Conservation (phyloP, 2,113 vertebrate species). For the Actenoides lindsayi region DNA sequence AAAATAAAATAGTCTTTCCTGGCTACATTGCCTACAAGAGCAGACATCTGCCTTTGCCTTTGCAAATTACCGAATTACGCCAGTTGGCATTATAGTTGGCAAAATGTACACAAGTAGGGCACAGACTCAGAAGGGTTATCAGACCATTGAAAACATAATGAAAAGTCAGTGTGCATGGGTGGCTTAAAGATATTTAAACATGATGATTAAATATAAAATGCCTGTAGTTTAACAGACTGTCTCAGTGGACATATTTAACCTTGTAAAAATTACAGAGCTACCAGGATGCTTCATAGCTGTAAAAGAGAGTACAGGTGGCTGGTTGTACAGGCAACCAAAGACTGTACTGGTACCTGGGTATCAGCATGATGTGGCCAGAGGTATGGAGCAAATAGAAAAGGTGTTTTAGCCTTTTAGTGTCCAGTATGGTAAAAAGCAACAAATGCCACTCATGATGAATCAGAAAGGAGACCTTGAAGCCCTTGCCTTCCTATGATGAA, state of each 20-base stretch:
- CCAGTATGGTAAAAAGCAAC: background rate
- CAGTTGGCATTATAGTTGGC: constrained; percentile 22
- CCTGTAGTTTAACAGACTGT: background rate
- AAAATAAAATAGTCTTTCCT: background rate
- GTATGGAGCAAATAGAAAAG: background rate
- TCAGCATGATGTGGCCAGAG: too few relatives aligned
- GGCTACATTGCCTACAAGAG: background rate
- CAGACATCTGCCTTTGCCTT: constrained; percentile 26
- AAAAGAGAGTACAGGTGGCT: background rate
- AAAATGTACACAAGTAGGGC: background rate
- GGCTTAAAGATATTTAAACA: constrained; percentile 15
- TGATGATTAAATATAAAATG: background rate
- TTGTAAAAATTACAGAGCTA: background rate
- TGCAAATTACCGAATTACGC: background rate
- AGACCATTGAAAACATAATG: background rate
- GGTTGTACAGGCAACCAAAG: background rate
- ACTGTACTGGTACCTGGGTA: background rate
- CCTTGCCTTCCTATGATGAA: too few relatives aligned
- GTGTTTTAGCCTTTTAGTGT: background rate
- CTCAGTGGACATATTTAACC: background rate
- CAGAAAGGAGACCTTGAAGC: background rate
- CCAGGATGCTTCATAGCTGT: background rate
- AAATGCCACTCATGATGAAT: background rate
- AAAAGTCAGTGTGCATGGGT: background rate
- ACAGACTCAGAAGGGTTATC: background rate